Evolutionary conservation across 2,888 invertebrate species (phyloP).

Genomic region (Brachypalpus laphriformis): DNA sequence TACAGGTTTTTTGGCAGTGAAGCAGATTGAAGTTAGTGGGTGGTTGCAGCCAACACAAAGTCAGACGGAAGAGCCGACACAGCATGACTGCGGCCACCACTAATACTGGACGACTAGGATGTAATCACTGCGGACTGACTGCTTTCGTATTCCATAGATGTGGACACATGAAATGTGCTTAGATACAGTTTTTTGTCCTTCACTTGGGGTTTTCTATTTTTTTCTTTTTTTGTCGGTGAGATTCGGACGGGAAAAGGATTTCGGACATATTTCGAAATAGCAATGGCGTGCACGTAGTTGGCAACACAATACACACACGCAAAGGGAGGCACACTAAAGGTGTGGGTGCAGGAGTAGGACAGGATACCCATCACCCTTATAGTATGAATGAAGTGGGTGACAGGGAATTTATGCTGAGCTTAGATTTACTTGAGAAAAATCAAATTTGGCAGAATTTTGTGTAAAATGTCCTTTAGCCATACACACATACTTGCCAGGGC

Average conservation of each 20-base stretch:
- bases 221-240: slow-evolving; percentile 4
- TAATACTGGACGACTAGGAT: slow-evolving; percentile 57
- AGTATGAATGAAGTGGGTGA: slow-evolving; percentile 39
- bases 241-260: slow-evolving; percentile 58
- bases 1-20: slow-evolving; percentile 5
- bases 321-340: neutral
- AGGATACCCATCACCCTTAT: neutral
- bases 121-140: slow-evolving; percentile 67
- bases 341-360: neutral
- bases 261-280: slow-evolving; percentile 56
- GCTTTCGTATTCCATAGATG: slow-evolving; percentile 70
- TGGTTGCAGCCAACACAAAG: slow-evolving; percentile 29
- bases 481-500: slow-evolving; percentile 12
- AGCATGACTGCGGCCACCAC: slow-evolving; percentile 70
- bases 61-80: slow-evolving; percentile 45
- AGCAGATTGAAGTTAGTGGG: slow-evolving; percentile 44
- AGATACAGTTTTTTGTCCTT: slow-evolving; percentile 54
- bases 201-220: slow-evolving; percentile 25
- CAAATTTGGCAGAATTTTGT: slow-evolving; percentile 68
- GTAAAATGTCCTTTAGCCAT: slow-evolving; percentile 47
- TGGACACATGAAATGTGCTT: slow-evolving; percentile 71
- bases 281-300: slow-evolving; percentile 57
- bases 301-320: slow-evolving; percentile 23
- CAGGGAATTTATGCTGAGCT: slow-evolving; percentile 70
- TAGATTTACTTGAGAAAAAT: slow-evolving; percentile 70